Percentiles rank a stretch among this genome's conserved stretches.
These are phyloP conservation scores for Tenthredo scrophulariae DNA, from an alignment of 2,888 invertebrate genomes.

Conservation along the genomic window DNA sequence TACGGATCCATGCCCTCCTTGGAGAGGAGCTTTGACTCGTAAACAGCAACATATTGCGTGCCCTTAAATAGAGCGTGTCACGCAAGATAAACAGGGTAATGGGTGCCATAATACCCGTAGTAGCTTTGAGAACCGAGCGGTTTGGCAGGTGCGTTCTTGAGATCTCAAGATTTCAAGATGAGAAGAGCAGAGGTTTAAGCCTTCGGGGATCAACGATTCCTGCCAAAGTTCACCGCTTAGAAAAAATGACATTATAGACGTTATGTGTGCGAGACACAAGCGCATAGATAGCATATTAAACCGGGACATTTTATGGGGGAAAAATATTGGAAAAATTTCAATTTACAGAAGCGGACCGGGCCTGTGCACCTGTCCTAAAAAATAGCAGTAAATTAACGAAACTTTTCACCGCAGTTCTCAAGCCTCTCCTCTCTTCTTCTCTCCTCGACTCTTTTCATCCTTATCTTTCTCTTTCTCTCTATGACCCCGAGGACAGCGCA, in stretches of 20 bases:
- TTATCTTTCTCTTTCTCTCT: neutral
- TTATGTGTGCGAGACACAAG: neutral
- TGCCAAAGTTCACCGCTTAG: neutral
- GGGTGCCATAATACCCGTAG: constrained; percentile 1
- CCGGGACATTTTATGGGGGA: neutral
- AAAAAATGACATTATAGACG: neutral
- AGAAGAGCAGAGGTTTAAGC: neutral
- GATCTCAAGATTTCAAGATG: constrained; percentile 3
- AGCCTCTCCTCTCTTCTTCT: neutral
- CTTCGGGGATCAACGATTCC: neutral
- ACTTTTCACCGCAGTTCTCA: constrained; percentile 39
- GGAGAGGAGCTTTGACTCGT: constrained; percentile 24
- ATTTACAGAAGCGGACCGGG: neutral
- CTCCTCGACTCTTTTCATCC: neutral
- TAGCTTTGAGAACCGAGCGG: neutral
- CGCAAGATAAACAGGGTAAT: constrained; percentile 34
- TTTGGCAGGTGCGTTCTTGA: constrained; percentile 32
- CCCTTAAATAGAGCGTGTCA: constrained; percentile 44
- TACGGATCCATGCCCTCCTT: constrained; percentile 21
- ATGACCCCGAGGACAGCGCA: constrained; percentile 24
- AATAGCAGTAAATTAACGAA: constrained; percentile 45
- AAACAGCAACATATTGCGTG: constrained; percentile 32
- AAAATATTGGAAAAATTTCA: constrained; percentile 2
- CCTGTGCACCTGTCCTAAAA: constrained; percentile 19
- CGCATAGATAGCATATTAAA: neutral